Base-by-base conservation (phyloP, 64 coral and sea anemone genomes). In the Cladopsammia gracilis region DNA sequence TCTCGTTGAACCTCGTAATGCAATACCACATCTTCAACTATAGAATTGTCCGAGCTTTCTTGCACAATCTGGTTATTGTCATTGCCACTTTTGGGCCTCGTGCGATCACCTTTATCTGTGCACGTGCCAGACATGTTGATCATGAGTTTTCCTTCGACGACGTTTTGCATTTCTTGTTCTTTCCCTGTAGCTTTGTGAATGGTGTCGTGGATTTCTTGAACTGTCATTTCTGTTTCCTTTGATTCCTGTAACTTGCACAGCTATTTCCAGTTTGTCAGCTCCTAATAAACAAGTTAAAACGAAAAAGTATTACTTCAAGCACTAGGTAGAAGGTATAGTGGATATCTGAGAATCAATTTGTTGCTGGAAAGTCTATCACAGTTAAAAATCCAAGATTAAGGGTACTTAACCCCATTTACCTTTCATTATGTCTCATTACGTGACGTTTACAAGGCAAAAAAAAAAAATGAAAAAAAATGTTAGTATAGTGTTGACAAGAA, bases 11-110 rank as follows among this genome's bases (percentile, higher is more conserved):
- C 25, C 10, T 88, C 79, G 76, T 85, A 62, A 4, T 71, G 64
- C 9, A 77, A 79, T 53, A 89, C 25, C 51, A 79, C 64, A 19
- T 86, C 78, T 53, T 71, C 78, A 60, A 23, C 60, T 50, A 3
- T 5, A 18, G 5, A 13, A 75, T 10, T 64, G 62, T 62, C 16
- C 60, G 48, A 50, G n/a, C 19, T 68, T 14, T 84, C 43, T 50
- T 68, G 34, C 19, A 20, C 3, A 84, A 51, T 84, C 19, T 22
- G 14, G 13, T 75, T 48, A 49, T 75, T 49, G 68, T 89, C 76
- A 34, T 89, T 77, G 3, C 84, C 89, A 90, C 92, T 95, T 71
- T 88, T 88, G 52, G 92, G 92, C 71, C 93, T 98, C 3, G 93
- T 90, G 76, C 91, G 87, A 20, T 75, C 46, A 48, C 44, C 14